Base-by-base conservation (phyloP, 1,140 invertebrate species). In the Augochlora pura region DNA sequence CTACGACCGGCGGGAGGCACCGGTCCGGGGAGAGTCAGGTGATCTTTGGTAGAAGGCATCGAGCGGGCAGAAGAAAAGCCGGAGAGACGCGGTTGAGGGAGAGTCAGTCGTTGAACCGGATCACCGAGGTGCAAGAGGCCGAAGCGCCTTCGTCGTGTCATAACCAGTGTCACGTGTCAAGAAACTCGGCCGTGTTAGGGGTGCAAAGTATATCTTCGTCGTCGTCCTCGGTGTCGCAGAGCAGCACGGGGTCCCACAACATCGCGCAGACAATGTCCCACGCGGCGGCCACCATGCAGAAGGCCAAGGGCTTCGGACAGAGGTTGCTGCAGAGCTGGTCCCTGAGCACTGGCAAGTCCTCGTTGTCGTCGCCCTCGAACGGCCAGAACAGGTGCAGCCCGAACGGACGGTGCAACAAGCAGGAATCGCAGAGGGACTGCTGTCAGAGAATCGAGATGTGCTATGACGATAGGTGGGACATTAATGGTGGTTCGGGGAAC, bases 61-160 rank as follows among this genome's bases (percentile, higher is more conserved):
- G 94, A 71, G 92, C 94, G 2, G 94, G 94, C 39, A 89, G 95
- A 70, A 93, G 95, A 80, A 92, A 95, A 81, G 92, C 93, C 16
- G 94, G 94, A 1, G 83, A 96, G 86, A 96, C 95, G 4, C 93
- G 96, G 5, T 91, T 97, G 25, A 92, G 96, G 10, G 96, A 97
- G 91, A 96, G 96, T 86, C 96, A 97, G 86, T 97, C 96, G 12
- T 90, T 97, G 32, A 97, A 97, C 89, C 94, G 96, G 39, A 97
- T 97, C 59, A 96, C 96, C 16, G 96, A 97, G 91, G 96, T 96
- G 21, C 95, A 96, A 86, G 96, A 96, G 91, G 94, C 94, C n/a
- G 94, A 95, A 80, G 82, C 76, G 12, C 87, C 87, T 0, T 80
- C 71, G 87, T 79, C 90, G 25, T 88, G 91, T 80, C 89, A 85